Percentiles rank a stretch among this genome's conserved stretches.
phyloP scores from a whole-genome alignment of 64 coral and sea anemone genomes.

The Dendrophyllia cribrosa region DNA sequence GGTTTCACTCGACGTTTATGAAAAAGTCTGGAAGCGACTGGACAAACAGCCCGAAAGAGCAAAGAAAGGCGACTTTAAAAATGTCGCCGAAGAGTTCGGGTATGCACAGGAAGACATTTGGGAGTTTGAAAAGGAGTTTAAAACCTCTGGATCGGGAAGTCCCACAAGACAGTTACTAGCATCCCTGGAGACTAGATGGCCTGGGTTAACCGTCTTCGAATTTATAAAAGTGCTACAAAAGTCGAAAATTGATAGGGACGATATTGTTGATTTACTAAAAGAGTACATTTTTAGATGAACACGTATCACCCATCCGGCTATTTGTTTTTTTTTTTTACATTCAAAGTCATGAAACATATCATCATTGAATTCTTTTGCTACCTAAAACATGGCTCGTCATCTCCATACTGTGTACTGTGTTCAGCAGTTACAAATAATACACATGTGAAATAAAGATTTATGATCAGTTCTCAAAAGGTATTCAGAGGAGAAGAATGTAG shows the following conservation, averaged over 20 bases:
- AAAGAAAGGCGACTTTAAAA: constrained; percentile 2
- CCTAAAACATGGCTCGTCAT: too few species aligned
- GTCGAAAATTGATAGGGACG: not conserved
- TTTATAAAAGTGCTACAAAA: not conserved
- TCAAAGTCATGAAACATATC: too few species aligned
- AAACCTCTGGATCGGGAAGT: not conserved
- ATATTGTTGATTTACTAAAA: not conserved
- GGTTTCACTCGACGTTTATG: not conserved
- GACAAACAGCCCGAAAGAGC: not conserved
- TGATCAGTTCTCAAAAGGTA: too few species aligned
- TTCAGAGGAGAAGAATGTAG: too few species aligned
- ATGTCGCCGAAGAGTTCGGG: not conserved
- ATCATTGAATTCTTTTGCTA: too few species aligned
- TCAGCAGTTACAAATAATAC: too few species aligned
- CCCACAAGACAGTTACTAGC: constrained; percentile 5
- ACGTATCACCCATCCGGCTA: too few species aligned
- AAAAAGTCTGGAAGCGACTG: constrained; percentile 18
- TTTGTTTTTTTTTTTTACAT: too few species aligned
- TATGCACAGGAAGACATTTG: constrained; percentile 6
- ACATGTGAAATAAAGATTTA: too few species aligned
- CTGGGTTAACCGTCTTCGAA: not conserved
- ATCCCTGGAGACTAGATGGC: not conserved
- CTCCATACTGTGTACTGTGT: too few species aligned
- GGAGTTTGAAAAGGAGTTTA: constrained; percentile 11
- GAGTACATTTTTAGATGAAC: not conserved